Conservation (phyloP, 2,113 vertebrate species). For the Ascaphus truei region DNA sequence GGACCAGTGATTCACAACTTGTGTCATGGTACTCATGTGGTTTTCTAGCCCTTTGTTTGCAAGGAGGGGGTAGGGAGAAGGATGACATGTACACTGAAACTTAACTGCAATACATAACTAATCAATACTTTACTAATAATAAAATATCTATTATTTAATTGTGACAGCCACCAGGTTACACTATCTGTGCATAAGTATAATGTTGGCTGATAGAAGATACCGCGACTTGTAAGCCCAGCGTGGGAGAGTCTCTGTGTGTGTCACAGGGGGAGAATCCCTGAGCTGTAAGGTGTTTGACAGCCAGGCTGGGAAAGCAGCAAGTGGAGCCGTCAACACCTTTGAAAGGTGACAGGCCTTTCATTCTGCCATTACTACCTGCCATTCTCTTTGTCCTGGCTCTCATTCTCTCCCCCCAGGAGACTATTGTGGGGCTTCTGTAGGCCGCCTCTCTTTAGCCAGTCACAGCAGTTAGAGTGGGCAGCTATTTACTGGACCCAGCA, state of each 20-base stretch:
- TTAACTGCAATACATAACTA: no score
- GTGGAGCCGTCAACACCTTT: conserved; percentile 22
- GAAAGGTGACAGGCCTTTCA: conserved; percentile 17
- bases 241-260: background rate
- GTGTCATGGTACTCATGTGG: no score
- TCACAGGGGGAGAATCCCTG: background rate
- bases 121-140: no score
- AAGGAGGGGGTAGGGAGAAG: no score
- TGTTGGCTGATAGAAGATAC: no score
- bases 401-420: conserved; percentile 5
- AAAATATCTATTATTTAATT: no score
- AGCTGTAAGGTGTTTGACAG: background rate
- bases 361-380: conserved; percentile 34
- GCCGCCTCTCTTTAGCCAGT: background rate
- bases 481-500: conserved; percentile 40
- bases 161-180: no score
- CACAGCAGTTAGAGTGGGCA: conserved; percentile 27
- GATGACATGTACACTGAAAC: no score
- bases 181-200: no score
- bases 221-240: background rate
- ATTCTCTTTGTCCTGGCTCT: background rate
- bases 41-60: no score
- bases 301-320: background rate
- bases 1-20: no score
- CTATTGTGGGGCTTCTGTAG: background rate